A percentile compares a stretch with the other conserved stretches of the same genome.
Conservation (phyloP, 2,113 vertebrate genomes). For the Mus musculus region DNA sequence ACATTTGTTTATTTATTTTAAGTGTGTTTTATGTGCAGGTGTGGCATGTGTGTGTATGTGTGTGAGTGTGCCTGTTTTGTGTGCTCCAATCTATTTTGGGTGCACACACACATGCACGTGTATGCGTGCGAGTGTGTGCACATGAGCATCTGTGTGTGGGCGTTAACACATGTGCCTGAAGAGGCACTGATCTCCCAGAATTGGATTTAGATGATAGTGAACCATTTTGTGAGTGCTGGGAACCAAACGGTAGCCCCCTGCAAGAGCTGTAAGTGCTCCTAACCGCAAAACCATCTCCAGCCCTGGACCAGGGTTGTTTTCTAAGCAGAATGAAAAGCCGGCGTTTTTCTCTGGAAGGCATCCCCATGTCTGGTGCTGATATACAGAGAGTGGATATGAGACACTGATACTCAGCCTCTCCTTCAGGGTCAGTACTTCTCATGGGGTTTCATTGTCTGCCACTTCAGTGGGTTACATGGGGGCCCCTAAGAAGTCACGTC, state of each 20-base stretch:
- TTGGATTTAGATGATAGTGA: not conserved
- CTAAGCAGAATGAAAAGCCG: not conserved
- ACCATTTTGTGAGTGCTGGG: not conserved
- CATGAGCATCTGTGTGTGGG: accelerated
- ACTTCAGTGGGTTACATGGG: not conserved
- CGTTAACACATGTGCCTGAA: not conserved
- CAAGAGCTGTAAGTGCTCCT: not conserved
- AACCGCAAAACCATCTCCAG: not conserved
- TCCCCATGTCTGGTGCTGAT: not conserved
- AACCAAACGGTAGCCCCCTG: not conserved
- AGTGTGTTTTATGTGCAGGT: not conserved
- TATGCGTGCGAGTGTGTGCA: too few species aligned
- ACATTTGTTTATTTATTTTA: not conserved
- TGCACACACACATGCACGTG: too few species aligned
- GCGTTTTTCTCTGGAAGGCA: not conserved
- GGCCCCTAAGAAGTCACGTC: not conserved
- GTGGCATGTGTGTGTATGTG: not conserved
- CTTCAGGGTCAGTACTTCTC: not conserved
- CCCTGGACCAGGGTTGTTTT: not conserved
- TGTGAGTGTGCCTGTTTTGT: too few species aligned
- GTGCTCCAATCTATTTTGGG: not conserved
- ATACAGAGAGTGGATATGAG: not conserved
- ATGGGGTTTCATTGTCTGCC: not conserved
- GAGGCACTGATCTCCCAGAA: not conserved
- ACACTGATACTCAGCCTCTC: not conserved